phyloP scores from a whole-genome alignment of 2,113 vertebrate species.

The Thamnophis sirtalis region DNA sequence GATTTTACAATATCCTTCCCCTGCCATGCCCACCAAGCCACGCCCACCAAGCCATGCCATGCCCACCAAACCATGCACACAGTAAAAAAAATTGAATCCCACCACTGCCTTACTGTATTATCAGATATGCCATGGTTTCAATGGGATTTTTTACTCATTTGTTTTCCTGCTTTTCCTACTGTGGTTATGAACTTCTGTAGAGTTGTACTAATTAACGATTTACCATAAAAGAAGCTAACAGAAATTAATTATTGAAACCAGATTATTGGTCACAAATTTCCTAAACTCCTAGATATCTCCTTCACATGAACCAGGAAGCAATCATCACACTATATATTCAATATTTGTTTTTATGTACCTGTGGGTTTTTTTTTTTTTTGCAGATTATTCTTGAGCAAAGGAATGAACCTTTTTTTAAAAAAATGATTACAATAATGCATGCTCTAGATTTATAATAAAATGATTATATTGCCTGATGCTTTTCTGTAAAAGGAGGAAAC shows the following conservation, averaged over 20 bases:
- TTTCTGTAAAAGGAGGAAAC: background rate
- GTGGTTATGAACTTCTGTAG: background rate
- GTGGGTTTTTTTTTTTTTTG: background rate
- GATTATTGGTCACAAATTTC: background rate
- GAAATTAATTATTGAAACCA: background rate
- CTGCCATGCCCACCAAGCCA: no score
- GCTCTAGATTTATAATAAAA: background rate
- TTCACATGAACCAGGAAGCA: background rate
- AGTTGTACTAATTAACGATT: background rate
- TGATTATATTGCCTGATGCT: background rate
- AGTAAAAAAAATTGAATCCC: no score
- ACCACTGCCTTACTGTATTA: background rate
- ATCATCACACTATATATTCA: background rate
- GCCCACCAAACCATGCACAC: no score
- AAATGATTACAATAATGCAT: background rate
- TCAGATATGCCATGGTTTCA: background rate
- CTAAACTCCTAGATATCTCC: background rate
- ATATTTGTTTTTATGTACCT: background rate
- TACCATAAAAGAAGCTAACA: background rate
- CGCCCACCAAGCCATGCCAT: no score
- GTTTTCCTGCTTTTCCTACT: background rate
- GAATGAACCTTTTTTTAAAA: background rate
- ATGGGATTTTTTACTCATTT: background rate
- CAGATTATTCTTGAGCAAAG: background rate
- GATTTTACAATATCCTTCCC: no score